Evolutionary conservation across 2,797 vertebrate species (phyloP).

Genomic region (Platalea minor): DNA sequence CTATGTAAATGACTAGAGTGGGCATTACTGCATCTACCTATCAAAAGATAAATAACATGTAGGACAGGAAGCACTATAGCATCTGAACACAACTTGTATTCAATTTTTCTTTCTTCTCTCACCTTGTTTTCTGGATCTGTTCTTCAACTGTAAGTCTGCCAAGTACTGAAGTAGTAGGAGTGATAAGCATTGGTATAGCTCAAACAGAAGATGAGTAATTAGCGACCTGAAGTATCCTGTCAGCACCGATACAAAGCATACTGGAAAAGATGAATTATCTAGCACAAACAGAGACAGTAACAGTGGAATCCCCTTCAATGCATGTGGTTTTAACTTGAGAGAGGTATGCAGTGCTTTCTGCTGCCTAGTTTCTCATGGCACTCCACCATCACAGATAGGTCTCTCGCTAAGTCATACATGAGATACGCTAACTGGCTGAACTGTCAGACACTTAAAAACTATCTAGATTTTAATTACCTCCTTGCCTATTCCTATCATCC

Average conservation of each 20-base stretch:
- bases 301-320: background rate
- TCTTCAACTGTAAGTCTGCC: background rate
- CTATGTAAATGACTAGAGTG: background rate
- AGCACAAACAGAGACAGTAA: background rate
- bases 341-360: background rate
- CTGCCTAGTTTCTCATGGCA: background rate
- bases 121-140: background rate
- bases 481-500: background rate
- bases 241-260: background rate
- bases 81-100: background rate
- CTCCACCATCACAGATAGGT: background rate
- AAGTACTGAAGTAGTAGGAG: background rate
- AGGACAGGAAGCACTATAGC: background rate
- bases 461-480: background rate
- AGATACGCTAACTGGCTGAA: background rate
- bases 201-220: conserved; percentile 5
- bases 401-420: background rate
- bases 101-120: background rate
- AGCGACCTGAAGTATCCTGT: background rate
- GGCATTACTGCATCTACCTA: background rate
- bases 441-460: background rate
- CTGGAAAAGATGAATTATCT: background rate
- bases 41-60: background rate
- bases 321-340: background rate
- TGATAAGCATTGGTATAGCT: background rate